phyloP scores from a whole-genome alignment of 2,797 vertebrate species.

The Linurgus olivaceus region DNA sequence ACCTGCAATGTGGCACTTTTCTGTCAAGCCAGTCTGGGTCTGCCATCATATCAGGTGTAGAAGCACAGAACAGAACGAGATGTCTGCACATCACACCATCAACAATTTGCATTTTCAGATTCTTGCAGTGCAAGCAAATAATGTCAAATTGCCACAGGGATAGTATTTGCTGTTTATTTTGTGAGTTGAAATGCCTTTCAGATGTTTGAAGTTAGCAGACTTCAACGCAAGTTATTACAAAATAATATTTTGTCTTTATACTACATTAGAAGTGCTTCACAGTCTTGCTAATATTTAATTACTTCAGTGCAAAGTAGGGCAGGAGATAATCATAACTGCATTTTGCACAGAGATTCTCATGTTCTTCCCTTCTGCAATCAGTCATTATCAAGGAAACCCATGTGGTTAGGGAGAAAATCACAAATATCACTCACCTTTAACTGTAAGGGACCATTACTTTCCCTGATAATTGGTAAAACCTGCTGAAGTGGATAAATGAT shows the following conservation, averaged over 20 bases:
- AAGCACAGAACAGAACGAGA: background rate
- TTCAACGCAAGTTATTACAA: background rate
- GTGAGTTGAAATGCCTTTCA: background rate
- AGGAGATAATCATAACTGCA: background rate
- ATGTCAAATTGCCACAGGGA: background rate
- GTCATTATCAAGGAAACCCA: background rate
- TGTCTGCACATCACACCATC: background rate
- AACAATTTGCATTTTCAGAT: background rate
- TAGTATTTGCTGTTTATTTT: background rate
- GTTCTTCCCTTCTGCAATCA: background rate
- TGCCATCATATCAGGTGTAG: background rate
- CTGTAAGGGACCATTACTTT: background rate
- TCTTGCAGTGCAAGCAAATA: background rate
- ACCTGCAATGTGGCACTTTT: background rate
- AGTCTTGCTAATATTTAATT: background rate
- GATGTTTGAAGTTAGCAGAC: background rate
- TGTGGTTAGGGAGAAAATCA: background rate
- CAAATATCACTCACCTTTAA: background rate
- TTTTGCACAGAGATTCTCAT: background rate
- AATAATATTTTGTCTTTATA: background rate
- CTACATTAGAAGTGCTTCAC: background rate
- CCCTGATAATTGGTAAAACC: background rate
- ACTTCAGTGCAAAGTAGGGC: background rate
- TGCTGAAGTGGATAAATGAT: background rate
- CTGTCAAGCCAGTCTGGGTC: background rate